A percentile compares a stretch with the other conserved stretches of the same genome.
Evolutionary conservation across 2,797 vertebrate genomes (phyloP).

Genomic region (Chelon auratus): DNA sequence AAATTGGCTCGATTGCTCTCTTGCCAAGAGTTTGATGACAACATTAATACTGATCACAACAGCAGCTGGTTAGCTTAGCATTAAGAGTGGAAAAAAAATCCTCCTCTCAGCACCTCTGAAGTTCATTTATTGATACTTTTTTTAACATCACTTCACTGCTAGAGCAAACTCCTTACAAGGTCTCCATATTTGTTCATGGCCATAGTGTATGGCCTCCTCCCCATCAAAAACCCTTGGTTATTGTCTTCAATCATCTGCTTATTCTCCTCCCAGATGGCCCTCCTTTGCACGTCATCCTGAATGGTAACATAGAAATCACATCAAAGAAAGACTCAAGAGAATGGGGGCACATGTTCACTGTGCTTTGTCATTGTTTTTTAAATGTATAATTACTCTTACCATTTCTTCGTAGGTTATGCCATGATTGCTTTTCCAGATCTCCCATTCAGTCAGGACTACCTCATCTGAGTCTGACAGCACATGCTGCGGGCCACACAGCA

Average conservation of each 20-base stretch:
- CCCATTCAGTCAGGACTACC: slow-evolving; percentile 73
- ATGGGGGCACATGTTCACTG: background rate
- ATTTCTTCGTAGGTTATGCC: slow-evolving; percentile 75
- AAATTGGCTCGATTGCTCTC: background rate
- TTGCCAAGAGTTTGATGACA: background rate
- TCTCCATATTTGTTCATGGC: slow-evolving; percentile 87
- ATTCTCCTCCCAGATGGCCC: slow-evolving; percentile 82
- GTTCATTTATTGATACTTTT: background rate
- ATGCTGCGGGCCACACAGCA: slow-evolving; percentile 60
- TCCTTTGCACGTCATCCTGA: slow-evolving; percentile 78
- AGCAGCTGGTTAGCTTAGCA: background rate
- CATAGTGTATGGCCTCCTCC: slow-evolving; percentile 79
- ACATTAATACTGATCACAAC: background rate
- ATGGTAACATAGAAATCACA: slow-evolving; percentile 22
- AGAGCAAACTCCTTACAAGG: slow-evolving; percentile 68
- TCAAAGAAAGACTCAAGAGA: background rate
- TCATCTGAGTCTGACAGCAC: slow-evolving; percentile 82
- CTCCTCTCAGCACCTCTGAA: background rate
- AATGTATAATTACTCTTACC: slow-evolving; percentile 40
- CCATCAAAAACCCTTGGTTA: slow-evolving; percentile 74
- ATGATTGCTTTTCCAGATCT: slow-evolving; percentile 79
- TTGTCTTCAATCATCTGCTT: slow-evolving; percentile 77
- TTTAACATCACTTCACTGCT: background rate
- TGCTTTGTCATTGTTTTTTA: background rate
- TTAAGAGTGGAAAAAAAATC: background rate